Percentiles rank a stretch among this genome's conserved stretches.
Evolutionary conservation across 2,113 vertebrate genomes (phyloP).

Genomic region (Corydoras maculifer): DNA sequence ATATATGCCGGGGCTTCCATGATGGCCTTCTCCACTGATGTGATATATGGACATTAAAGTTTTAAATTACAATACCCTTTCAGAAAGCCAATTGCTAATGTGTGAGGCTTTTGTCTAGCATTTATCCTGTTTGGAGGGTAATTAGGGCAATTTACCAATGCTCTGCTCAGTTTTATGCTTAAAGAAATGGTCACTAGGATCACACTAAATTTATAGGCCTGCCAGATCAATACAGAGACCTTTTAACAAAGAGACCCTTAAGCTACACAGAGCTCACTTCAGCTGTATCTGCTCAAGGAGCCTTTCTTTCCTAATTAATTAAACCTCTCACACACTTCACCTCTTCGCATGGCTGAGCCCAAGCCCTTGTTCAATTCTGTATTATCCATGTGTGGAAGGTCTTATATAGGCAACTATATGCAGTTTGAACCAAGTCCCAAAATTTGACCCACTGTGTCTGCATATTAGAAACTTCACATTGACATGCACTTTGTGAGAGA

Average conservation of each 20-base stretch:
- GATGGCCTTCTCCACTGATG: too few relatives aligned
- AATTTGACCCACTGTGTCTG: neutral
- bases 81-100: too few relatives aligned
- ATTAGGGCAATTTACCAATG: constrained; percentile 36
- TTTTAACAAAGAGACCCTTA: constrained; percentile 33
- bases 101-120: neutral
- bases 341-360: constrained; percentile 19
- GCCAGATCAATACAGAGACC: constrained; percentile 41
- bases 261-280: constrained; percentile 25
- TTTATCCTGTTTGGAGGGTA: constrained; percentile 29
- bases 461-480: neutral
- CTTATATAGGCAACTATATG: neutral
- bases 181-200: constrained; percentile 36
- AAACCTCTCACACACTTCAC: constrained; percentile 26
- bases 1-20: too few relatives aligned
- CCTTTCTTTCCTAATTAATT: constrained; percentile 32
- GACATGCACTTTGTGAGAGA: neutral
- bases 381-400: constrained; percentile 9
- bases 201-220: constrained; percentile 35
- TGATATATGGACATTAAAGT: too few relatives aligned
- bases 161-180: constrained; percentile 26
- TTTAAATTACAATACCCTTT: too few relatives aligned
- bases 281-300: constrained; percentile 26
- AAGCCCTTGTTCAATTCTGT: constrained; percentile 10
- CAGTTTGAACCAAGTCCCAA: neutral